Base-by-base conservation (phyloP, 2,888 invertebrate species). In the Cenopis cana region DNA sequence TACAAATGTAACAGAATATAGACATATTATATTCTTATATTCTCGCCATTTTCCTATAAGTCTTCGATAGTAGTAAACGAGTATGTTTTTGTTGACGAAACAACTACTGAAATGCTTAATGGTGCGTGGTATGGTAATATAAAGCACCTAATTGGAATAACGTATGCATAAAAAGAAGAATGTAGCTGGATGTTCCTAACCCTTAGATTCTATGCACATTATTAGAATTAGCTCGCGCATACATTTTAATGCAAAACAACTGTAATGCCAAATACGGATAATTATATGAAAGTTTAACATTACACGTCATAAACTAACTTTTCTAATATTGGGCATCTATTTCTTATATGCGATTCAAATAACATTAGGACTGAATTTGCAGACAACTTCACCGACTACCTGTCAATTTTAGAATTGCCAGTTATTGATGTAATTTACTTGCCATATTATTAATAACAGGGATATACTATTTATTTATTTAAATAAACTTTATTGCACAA, bases 31-130 rank as follows among this genome's bases (percentile, higher is more conserved):
- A 56, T 66, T 56, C 18, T 50, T 49, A 57, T 59, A 62, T 49
- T 64, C 33, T 61, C 24, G 57, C 41, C n/a, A 54, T 20, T 54
- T 18, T n/a, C 20, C 33, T 55, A 56, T 46, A 24, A 71, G 61
- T 76, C 66, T 59, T 61, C 57, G 50, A 65, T 68, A 60, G 60
- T 49, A n/a, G n/a, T n/a, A 57, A 66, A 56, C 36, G 33, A 67
- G 36, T 69, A 54, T 62, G 65, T 69, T 73, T 75, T 75, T 74
- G 69, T 59, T 72, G 69, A 67, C 38, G 71, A 74, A 69, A 68
- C 72, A 73, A 71, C 73, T 55, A 69, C 64, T 69, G 50, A 64
- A 36, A 46, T 64, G 61, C 56, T 69, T 74, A 69, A 75, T 75
- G 71, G 67, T 60, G 66, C 72, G 61, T 69, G 56, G 29, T 75